Evolutionary conservation across 2,113 vertebrate species (phyloP).

Genomic region (Lota lota): DNA sequence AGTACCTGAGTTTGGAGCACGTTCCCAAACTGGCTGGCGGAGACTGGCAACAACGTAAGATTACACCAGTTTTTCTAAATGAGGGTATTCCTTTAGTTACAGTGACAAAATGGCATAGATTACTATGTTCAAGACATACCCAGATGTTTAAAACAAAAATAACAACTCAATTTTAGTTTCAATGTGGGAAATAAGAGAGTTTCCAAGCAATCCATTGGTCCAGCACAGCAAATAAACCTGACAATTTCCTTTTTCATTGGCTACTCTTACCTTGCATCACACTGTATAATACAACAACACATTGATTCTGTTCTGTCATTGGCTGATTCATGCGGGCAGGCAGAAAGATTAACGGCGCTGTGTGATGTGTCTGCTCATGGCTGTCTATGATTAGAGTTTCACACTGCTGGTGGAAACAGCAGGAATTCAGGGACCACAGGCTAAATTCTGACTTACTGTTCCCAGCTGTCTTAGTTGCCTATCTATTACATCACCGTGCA

Average conservation of each 20-base stretch:
- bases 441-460: constrained; percentile 46
- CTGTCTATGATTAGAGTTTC: constrained; percentile 33
- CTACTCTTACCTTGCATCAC: background rate
- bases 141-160: too few relatives aligned
- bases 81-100: too few relatives aligned
- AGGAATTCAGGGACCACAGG: constrained; percentile 38
- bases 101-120: too few relatives aligned
- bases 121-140: too few relatives aligned
- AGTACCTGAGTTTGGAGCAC: too few relatives aligned
- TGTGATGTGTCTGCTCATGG: constrained; percentile 24
- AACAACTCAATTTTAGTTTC: too few relatives aligned
- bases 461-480: constrained; percentile 39
- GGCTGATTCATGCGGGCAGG: constrained; percentile 17
- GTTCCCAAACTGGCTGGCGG: too few relatives aligned
- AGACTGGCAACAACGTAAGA: too few relatives aligned
- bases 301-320: constrained; percentile 13
- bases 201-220: too few relatives aligned
- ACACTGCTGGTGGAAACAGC: constrained; percentile 32
- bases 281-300: background rate
- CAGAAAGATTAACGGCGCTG: background rate
- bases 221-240: too few relatives aligned
- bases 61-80: too few relatives aligned
- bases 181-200: too few relatives aligned
- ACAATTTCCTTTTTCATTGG: background rate
- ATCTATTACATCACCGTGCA: constrained; percentile 16